Percentiles rank a stretch among this genome's conserved stretches.
phyloP scores from a whole-genome alignment of 2,888 invertebrate species.

The Ischnus inquisitorius region DNA sequence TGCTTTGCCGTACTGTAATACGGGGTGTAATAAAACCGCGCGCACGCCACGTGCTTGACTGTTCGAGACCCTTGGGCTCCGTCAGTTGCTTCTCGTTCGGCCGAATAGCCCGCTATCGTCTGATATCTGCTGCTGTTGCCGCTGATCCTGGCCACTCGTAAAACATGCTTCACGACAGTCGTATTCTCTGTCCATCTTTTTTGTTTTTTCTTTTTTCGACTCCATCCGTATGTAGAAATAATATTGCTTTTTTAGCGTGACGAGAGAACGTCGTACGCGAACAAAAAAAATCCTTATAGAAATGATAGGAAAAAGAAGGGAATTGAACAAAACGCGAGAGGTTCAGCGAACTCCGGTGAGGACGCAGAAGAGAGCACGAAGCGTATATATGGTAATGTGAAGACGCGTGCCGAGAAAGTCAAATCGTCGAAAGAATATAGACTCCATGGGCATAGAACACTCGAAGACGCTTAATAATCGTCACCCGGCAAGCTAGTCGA shows the following conservation, averaged over 20 bases:
- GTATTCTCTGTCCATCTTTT: conserved; percentile 17
- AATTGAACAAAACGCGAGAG: conserved; percentile 33
- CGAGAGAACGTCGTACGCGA: conserved; percentile 24
- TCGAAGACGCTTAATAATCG: conserved; percentile 19
- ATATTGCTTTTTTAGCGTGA: conserved; percentile 13
- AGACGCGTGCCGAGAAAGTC: conserved; percentile 77
- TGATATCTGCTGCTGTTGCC: conserved; percentile 56
- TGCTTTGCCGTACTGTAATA: conserved; percentile 17
- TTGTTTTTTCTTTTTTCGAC: background rate
- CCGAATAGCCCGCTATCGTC: background rate
- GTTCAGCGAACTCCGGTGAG: conserved; percentile 74
- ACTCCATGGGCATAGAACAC: conserved; percentile 60
- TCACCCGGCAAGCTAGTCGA: conserved; percentile 24
- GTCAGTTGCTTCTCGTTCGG: conserved; percentile 22
- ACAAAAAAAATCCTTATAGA: conserved; percentile 2
- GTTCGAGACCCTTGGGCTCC: conserved; percentile 49
- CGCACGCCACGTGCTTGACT: conserved; percentile 64
- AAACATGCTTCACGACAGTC: conserved; percentile 49
- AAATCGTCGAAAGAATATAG: conserved; percentile 61
- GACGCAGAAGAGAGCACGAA: conserved; percentile 50
- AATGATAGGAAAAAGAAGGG: conserved; percentile 13
- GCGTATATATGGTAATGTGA: conserved; percentile 76
- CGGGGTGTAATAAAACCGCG: conserved; percentile 64
- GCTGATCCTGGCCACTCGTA: conserved; percentile 41
- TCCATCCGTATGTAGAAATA: background rate